Percentiles rank a stretch among this genome's conserved stretches.
phyloP scores from a whole-genome alignment of 2,888 invertebrate genomes.

The Alviniconcha strummeri region DNA sequence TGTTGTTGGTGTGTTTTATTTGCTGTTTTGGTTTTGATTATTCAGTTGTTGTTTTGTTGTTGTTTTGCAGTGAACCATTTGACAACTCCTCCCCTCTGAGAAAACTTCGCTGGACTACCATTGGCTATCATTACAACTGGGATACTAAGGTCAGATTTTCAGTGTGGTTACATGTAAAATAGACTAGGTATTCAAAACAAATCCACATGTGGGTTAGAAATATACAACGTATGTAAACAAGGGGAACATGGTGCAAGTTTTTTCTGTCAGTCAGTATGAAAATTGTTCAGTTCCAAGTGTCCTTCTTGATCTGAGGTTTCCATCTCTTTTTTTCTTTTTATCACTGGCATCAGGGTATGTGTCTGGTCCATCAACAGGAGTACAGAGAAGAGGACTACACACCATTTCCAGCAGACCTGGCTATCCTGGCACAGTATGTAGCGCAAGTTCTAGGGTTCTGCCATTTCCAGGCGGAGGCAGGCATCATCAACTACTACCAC shows the following conservation, averaged over 20 bases:
- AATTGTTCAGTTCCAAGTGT: neutral
- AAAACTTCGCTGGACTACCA: constrained; percentile 90
- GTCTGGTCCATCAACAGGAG: constrained; percentile 49
- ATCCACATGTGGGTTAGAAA: neutral
- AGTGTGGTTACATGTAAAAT: neutral
- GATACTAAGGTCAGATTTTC: constrained; percentile 84
- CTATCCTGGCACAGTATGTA: constrained; percentile 80
- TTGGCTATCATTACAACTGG: constrained; percentile 99
- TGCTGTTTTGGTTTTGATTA: too few species aligned
- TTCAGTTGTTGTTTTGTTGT: neutral
- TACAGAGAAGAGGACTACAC: constrained; percentile 70
- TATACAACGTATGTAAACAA: neutral
- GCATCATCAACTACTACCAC: constrained; percentile 97
- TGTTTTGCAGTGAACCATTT: constrained; percentile 37
- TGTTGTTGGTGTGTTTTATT: too few species aligned
- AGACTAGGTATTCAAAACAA: neutral
- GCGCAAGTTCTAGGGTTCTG: constrained; percentile 63
- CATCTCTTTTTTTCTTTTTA: too few species aligned
- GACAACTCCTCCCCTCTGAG: constrained; percentile 57
- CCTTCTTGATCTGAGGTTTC: neutral
- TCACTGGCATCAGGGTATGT: neutral
- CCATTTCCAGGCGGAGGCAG: constrained; percentile 83
- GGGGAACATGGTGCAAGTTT: too few species aligned
- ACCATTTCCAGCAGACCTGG: constrained; percentile 85
- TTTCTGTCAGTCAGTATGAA: neutral